Conservation (phyloP, 2,113 vertebrate genomes). For the Neofelis nebulosa region DNA sequence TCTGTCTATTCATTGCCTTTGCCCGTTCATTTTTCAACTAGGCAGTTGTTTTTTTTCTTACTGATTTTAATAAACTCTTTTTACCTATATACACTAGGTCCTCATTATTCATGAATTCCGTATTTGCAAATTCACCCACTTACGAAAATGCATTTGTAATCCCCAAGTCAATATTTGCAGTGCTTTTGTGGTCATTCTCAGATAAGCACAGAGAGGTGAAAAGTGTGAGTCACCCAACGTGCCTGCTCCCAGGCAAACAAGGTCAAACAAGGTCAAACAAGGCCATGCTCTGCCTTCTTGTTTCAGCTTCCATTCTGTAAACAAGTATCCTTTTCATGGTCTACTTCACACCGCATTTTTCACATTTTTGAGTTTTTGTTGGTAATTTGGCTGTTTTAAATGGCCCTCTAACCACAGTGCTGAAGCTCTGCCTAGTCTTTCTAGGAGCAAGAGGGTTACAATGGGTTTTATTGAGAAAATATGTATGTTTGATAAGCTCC, state of each 20-base stretch:
- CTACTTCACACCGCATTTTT: neutral
- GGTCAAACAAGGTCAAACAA: neutral
- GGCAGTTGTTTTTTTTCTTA: neutral
- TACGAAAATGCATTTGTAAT: neutral
- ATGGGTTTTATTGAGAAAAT: neutral
- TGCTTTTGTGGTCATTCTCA: neutral
- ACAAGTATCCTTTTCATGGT: neutral
- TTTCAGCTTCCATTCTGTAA: neutral
- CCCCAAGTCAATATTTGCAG: neutral
- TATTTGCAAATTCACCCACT: neutral
- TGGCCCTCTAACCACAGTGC: neutral
- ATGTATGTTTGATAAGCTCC: neutral
- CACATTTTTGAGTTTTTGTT: neutral
- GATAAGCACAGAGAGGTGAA: neutral
- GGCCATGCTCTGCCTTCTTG: neutral
- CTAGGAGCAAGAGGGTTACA: neutral
- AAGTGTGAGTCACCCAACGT: neutral
- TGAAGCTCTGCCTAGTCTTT: neutral
- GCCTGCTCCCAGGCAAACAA: neutral
- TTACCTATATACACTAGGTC: neutral
- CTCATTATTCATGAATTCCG: neutral
- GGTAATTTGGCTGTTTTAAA: neutral
- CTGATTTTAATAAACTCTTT: neutral
- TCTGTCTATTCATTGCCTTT: neutral
- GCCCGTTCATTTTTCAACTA: neutral